Conservation (phyloP, 2,797 vertebrate species). For the Microchirus variegatus region DNA sequence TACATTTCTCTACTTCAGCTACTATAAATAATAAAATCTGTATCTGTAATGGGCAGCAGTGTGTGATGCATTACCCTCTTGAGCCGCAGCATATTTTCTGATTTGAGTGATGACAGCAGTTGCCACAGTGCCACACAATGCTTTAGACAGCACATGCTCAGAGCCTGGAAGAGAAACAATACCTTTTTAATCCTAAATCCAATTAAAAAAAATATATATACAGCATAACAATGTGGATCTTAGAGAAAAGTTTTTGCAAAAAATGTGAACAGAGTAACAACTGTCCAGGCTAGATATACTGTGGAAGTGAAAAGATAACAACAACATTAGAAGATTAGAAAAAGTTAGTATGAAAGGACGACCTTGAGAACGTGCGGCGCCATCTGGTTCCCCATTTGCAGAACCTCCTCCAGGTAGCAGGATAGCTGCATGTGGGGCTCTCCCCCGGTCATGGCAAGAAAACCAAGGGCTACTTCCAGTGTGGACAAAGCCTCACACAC, state of each 20-base stretch:
- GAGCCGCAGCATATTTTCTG: slow-evolving; percentile 88
- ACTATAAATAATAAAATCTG: neutral
- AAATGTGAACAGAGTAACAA: neutral
- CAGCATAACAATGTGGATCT: neutral
- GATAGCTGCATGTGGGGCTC: slow-evolving; percentile 82
- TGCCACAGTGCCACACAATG: slow-evolving; percentile 91
- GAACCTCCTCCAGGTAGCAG: slow-evolving; percentile 83
- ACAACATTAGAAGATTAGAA: slow-evolving; percentile 15
- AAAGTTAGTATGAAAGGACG: slow-evolving; percentile 15
- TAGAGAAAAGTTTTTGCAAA: neutral
- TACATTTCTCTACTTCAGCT: neutral
- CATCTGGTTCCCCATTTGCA: slow-evolving; percentile 90
- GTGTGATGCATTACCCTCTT: slow-evolving; percentile 80
- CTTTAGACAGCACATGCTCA: slow-evolving; percentile 85
- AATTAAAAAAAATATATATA: neutral
- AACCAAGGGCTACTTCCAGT: slow-evolving; percentile 88
- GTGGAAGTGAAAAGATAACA: slow-evolving; percentile 19
- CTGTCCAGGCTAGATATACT: neutral
- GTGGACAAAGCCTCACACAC: slow-evolving; percentile 90
- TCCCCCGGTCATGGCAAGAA: slow-evolving; percentile 90
- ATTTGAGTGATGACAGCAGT: slow-evolving; percentile 88
- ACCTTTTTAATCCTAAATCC: neutral
- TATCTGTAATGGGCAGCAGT: neutral
- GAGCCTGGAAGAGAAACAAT: slow-evolving; percentile 74
- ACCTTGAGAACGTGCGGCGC: slow-evolving; percentile 87